These are phyloP conservation scores for Neoaliturus tenellus DNA, from an alignment of 2,888 invertebrate species.

Conservation along the genomic window DNA sequence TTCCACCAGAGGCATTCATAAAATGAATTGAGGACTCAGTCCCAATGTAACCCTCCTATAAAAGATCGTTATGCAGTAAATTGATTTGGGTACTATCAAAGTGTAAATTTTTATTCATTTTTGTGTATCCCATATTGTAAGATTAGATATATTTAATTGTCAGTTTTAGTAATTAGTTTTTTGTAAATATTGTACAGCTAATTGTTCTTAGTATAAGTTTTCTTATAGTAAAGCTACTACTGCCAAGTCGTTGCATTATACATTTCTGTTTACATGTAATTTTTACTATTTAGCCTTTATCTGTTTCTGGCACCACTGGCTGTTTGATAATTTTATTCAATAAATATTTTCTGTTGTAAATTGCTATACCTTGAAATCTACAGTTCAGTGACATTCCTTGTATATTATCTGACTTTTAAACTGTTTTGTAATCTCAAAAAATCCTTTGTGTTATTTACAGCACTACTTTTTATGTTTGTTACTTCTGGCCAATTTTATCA, in stretches of 20 bases:
- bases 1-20: slow-evolving; percentile 89
- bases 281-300: neutral
- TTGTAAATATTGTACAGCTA: slow-evolving; percentile 31
- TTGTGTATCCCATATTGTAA: neutral
- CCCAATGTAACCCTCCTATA: neutral
- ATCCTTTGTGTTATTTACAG: too few species aligned
- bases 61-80: slow-evolving; percentile 4
- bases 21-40: slow-evolving; percentile 75
- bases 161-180: neutral
- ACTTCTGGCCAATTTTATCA: too few species aligned
- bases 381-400: neutral
- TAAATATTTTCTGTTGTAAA: neutral
- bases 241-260: neutral
- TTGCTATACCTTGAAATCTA: neutral
- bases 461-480: too few species aligned
- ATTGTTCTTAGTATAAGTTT: neutral
- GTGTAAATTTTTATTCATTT: slow-evolving; percentile 37
- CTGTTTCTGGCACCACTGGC: neutral
- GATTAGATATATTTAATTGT: too few species aligned
- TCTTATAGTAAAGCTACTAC: neutral
- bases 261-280: neutral
- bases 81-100: slow-evolving; percentile 19
- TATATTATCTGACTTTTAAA: neutral
- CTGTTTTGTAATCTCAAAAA: too few species aligned
- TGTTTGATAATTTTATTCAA: neutral